These are phyloP conservation scores for Ferrisia virgata DNA, from an alignment of 2,888 invertebrate species.

Conservation along the genomic window DNA sequence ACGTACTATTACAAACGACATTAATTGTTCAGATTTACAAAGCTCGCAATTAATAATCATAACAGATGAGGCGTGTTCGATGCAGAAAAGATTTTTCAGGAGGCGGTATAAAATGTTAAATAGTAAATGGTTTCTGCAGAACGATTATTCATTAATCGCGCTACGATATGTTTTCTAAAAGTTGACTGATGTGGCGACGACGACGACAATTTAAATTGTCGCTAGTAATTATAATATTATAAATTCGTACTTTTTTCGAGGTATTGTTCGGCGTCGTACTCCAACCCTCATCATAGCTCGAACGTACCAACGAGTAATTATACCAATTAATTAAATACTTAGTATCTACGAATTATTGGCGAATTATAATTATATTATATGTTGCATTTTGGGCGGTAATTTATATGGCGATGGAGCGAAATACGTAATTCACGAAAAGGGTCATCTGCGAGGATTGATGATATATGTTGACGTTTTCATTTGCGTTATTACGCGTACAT, in stretches of 20 bases:
- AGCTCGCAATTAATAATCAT: neutral
- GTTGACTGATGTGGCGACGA: neutral
- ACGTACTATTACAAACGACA: neutral
- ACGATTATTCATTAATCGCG: neutral
- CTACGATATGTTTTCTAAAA: neutral
- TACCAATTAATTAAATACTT: neutral
- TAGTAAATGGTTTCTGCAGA: neutral
- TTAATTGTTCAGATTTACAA: neutral
- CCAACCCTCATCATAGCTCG: neutral
- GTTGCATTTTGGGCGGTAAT: too few relatives aligned
- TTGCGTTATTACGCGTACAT: too few relatives aligned
- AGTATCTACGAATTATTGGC: too few relatives aligned
- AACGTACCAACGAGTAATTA: neutral
- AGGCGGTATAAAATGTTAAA: neutral
- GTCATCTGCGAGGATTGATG: too few relatives aligned
- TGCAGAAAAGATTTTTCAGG: neutral
- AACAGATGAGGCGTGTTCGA: neutral
- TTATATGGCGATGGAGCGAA: too few relatives aligned
- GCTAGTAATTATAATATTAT: neutral
- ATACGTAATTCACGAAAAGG: too few relatives aligned
- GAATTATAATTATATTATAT: too few relatives aligned
- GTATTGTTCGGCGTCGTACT: neutral
- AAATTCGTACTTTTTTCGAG: neutral
- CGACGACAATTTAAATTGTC: neutral
- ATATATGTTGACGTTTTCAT: too few relatives aligned